Conservation (phyloP, 2,113 vertebrate genomes). For the Rhynchomys soricoides region DNA sequence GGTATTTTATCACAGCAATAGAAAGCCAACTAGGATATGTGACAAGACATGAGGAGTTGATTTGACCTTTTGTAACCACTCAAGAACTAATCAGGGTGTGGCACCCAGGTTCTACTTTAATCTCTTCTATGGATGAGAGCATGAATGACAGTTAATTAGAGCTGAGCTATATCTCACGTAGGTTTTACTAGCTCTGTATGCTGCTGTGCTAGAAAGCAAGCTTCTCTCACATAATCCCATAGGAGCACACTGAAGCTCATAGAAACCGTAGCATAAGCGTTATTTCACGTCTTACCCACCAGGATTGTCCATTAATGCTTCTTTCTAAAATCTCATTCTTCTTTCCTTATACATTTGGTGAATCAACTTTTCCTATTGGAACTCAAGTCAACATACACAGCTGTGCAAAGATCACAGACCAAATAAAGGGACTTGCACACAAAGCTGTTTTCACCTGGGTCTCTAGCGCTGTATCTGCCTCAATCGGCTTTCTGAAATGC, state of each 20-base stretch:
- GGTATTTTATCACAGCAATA: background rate
- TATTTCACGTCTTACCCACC: background rate
- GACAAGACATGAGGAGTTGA: too few species aligned
- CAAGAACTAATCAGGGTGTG: background rate
- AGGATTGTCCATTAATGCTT: background rate
- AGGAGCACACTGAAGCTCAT: background rate
- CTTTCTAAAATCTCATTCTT: background rate
- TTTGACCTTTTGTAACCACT: background rate
- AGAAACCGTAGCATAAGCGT: background rate
- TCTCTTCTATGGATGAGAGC: background rate
- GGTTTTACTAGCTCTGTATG: background rate
- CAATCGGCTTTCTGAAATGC: background rate
- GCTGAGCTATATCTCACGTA: accelerated
- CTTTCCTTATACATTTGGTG: background rate
- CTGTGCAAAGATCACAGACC: slow-evolving; percentile 18
- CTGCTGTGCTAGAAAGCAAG: too few species aligned
- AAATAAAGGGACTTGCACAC: background rate
- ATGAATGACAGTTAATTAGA: background rate
- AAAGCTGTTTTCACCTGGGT: background rate
- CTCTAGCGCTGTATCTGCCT: too few species aligned
- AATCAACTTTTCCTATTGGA: background rate
- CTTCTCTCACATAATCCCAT: background rate
- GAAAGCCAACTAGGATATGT: background rate
- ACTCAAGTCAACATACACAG: background rate
- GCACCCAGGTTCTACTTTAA: background rate